Evolutionary conservation across 2,888 invertebrate genomes (phyloP), one percentile per base, ranked within the genome.

Genomic region (Copidosoma aretas): DNA sequence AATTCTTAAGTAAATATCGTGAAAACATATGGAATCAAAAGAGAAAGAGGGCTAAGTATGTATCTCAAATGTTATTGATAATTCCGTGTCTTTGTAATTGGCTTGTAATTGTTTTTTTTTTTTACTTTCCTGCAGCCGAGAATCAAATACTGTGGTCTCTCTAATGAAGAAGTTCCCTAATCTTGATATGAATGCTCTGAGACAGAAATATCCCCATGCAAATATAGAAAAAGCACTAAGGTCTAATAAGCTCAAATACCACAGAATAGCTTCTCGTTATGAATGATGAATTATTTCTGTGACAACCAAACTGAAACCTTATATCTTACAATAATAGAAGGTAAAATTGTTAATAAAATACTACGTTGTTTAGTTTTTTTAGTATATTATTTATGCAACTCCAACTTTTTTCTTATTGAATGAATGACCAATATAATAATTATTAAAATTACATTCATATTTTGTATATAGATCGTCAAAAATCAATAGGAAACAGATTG

Each of bases 131-230:
- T 81, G 56, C 76, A 86, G 86, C 14, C 77, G 77, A 19, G 71
- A 81, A 0, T 73, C 43, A 15, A 78, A 75, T 49, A 76, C 79
- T 43, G 85, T 84, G 1, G 71, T 75, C 60, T 60, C 71, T n/a
- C 24, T 80, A 15, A 71, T 95, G 25, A 90, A 90, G 73, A 86
- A 90, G 53, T 94, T 92, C 83, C 94, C 94, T 1, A 86, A 94
- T 79, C 84, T 93, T 82, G 91, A 93, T 79, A 81, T 90, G 80
- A 89, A 91, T 68, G 85, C 89, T 64, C 78, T 95, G 24, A 89
- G 90, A 79, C 85, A 88, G 70, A 87, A 91, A 77, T 95, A 90
- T 83, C 94, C 95, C 5, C 84, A 89, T 79, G 91, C 93, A 8
- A 88, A 95, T 81, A 84, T 95, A 60, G 89, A 92, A 70, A 89